A percentile compares a stretch with the other conserved stretches of the same genome.
phyloP scores from a whole-genome alignment of 2,797 vertebrate species.

The Tokudaia tokunoshimensis region DNA sequence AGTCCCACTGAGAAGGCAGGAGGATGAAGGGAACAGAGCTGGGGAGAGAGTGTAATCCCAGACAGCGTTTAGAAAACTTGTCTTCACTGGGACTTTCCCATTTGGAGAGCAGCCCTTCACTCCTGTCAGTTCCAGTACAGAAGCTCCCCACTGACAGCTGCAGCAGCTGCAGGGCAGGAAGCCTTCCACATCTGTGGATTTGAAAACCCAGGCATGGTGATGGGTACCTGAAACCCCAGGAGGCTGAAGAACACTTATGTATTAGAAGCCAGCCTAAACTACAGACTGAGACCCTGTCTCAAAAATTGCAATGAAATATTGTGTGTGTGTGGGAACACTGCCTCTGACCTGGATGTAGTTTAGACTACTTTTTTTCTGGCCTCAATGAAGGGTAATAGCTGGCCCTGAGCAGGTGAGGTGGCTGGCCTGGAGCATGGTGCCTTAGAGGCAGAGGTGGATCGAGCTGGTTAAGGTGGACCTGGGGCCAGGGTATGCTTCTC shows the following conservation, averaged over 20 bases:
- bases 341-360: neutral
- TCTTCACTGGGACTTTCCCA: neutral
- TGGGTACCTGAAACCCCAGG: too few relatives aligned
- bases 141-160: too few relatives aligned
- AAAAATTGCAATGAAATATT: neutral
- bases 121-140: fast-evolving
- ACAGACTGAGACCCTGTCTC: neutral
- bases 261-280: neutral
- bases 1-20: neutral
- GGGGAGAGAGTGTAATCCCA: neutral
- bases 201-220: neutral
- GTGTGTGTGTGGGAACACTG: too few relatives aligned
- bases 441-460: neutral
- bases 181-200: neutral
- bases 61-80: neutral
- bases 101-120: neutral
- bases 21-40: neutral
- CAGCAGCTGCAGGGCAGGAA: neutral
- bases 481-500: neutral
- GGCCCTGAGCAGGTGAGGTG: too few relatives aligned
- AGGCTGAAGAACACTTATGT: neutral
- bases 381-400: neutral
- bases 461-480: neutral
- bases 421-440: too few relatives aligned
- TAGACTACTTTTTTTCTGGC: neutral